Evolutionary conservation across 2,113 vertebrate genomes (phyloP), one percentile per base, ranked within the genome.

Genomic region (Barbus barbus): DNA sequence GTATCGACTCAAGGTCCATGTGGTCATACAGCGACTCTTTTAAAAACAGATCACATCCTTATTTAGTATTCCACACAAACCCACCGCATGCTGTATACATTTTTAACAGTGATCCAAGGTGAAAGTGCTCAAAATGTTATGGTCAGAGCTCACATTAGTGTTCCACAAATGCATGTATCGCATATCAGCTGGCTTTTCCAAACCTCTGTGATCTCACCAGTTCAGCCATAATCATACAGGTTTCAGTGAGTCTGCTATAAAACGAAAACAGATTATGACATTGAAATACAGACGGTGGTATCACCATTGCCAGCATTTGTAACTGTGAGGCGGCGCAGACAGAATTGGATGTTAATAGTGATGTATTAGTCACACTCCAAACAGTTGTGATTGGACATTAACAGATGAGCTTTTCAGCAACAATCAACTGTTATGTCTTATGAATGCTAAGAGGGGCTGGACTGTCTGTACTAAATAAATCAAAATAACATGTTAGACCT

Each of bases 401-500:
- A 83, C 48, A 33, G 56, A 86, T 83, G 44, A 83, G 69, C 44
- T 56, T 60, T 41, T 38, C 72, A 11, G 33, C 74, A 74, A 61
- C 33, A 67, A 48, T 67, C 78, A 81, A 18, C 11, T 11, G 38
- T 11, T 46, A 9, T 46, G 58, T 79, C 77, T 46, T 44, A 46
- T 79, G 77, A 79, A 79, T 79, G 77, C 77, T 63, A 81, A 81
- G 61, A 81, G 44, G 61, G 44, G 2, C 16, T 3, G 41, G 26
- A 67, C 9, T 69, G 82, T 28, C 9, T 89, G 90, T 88, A 85
- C 82, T 38, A 26, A 78, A 89, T 79, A 87, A 87, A 87, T 88
- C 46, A 53, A 36, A 44, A 77, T 86, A 83, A 78, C 41, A 85
- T 82, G 85, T 86, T 73, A 22, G 79, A 81, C 85, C 81, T 82